Evolutionary conservation across 2,797 vertebrate genomes (phyloP), one percentile per base, ranked within the genome.

Genomic region (Megaceryle alcyon): DNA sequence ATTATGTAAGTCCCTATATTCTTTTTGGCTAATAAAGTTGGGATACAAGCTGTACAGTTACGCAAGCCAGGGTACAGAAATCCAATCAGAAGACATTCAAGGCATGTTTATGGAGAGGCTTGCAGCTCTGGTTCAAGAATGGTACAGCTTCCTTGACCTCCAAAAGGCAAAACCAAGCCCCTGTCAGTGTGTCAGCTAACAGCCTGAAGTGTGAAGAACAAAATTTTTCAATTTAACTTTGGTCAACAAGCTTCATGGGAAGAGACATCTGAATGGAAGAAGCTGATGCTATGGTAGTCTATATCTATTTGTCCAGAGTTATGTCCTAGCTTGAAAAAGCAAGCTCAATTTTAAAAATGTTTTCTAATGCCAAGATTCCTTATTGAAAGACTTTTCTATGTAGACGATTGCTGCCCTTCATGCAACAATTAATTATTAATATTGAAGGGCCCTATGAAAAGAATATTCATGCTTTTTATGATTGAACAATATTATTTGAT

Each of bases 1-100:
- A 94, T 97, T 96, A 96, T 96, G 92, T 96, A 97, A 97, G 96
- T 91, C 94, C 64, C 95, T 94, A 95, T 96, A 97, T 61, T 91
- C 87, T 73, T 69, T 86, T 95, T 73, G 92, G 96, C 96, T 97
- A 97, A 97, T 96, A 94, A 95, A 4, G 3, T 2, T 64, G 77
- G 82, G 88, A 92, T 95, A 94, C 90, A 92, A 82, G 88, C 86
- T 92, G 85, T 49, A 94, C 23, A 28, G 92, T 95, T 96, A 96
- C 75, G 91, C 95, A 97, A 97, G 90, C 65, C 91, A 94, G 87
- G 80, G 35, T 70, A 82, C 73, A 92, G 88, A 96, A 92, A 96
- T 94, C 90, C 94, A 64, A 91, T 66, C 92, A 92, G 85, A 81
- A 93, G 63, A 69, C 43, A 89, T 59, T 59, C 49, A 69, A 88